Evolutionary conservation across 1,140 invertebrate species (phyloP).

Genomic region (Belonocnema kinseyi): DNA sequence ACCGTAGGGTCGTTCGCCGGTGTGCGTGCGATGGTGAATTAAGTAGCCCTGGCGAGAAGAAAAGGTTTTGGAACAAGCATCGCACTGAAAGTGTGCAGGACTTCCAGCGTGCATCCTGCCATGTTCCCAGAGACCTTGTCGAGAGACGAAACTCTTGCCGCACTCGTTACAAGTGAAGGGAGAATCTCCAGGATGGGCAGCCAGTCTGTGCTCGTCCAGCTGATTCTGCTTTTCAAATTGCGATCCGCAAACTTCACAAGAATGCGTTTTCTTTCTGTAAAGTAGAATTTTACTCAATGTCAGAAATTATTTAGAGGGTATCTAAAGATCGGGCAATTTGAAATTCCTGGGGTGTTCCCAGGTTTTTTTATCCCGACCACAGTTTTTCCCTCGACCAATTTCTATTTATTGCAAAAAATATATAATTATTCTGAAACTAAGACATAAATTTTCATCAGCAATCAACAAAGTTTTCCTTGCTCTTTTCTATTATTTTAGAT

Average conservation of each 20-base stretch:
- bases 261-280: slow-evolving; percentile 71
- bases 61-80: slow-evolving; percentile 75
- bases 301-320: neutral
- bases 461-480: too few relatives aligned
- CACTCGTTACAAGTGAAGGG: slow-evolving; percentile 73
- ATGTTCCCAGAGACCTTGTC: slow-evolving; percentile 76
- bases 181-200: slow-evolving; percentile 71
- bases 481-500: too few relatives aligned
- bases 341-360: too few relatives aligned
- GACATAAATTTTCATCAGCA: too few relatives aligned
- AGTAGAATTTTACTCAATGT: neutral
- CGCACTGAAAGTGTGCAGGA: slow-evolving; percentile 77
- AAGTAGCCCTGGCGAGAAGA: slow-evolving; percentile 81
- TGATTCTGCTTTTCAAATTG: slow-evolving; percentile 72
- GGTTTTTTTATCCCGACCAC: too few relatives aligned
- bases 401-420: too few relatives aligned
- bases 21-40: slow-evolving; percentile 80
- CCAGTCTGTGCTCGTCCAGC: slow-evolving; percentile 71
- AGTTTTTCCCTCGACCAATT: too few relatives aligned
- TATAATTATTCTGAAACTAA: too few relatives aligned
- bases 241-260: slow-evolving; percentile 72
- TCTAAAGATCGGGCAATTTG: too few relatives aligned
- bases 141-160: slow-evolving; percentile 73
- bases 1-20: slow-evolving; percentile 80
- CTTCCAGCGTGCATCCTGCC: slow-evolving; percentile 72